A percentile compares a stretch with the other conserved stretches of the same genome.
Conservation (phyloP, 1,140 invertebrate genomes). For the Drosophila mauritiana region DNA sequence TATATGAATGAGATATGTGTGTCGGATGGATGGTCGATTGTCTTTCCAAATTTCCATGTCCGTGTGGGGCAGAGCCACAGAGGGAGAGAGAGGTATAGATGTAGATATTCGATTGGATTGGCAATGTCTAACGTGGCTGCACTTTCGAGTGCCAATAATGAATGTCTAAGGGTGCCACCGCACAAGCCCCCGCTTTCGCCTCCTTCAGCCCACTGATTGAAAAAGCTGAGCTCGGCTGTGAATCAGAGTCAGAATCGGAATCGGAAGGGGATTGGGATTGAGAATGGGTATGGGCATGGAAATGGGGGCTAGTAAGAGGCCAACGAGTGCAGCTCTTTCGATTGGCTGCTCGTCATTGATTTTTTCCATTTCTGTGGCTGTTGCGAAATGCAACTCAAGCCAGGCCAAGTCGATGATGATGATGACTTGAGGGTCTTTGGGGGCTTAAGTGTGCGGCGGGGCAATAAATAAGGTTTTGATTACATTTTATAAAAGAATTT, state of each 20-base stretch:
- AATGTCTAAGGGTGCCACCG: conserved; percentile 68
- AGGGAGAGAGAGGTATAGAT: conserved; percentile 4
- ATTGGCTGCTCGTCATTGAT: conserved; percentile 76
- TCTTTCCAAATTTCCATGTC: conserved; percentile 62
- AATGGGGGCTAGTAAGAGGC: conserved; percentile 19
- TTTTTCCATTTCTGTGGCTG: conserved; percentile 61
- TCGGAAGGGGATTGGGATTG: neutral
- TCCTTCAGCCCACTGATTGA: conserved; percentile 42
- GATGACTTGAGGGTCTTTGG: conserved; percentile 63
- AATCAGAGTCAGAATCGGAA: conserved; percentile 17
- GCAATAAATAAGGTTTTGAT: conserved; percentile 84
- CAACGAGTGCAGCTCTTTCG: conserved; percentile 70
- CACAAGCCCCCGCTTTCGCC: conserved; percentile 3
- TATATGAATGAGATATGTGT: conserved; percentile 33
- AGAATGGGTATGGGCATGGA: neutral
- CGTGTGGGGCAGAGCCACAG: conserved; percentile 31
- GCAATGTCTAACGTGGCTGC: conserved; percentile 62
- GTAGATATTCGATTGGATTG: conserved; percentile 31
- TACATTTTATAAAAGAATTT: conserved; percentile 84
- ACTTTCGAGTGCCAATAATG: conserved; percentile 81
- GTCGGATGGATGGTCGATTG: conserved; percentile 45
- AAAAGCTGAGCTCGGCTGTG: conserved; percentile 34
- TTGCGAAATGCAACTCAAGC: conserved; percentile 77
- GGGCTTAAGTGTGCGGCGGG: conserved; percentile 7
- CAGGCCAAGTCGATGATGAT: conserved; percentile 60